Evolutionary conservation across 2,113 vertebrate genomes (phyloP).

Genomic region (Pseudopodoces humilis): DNA sequence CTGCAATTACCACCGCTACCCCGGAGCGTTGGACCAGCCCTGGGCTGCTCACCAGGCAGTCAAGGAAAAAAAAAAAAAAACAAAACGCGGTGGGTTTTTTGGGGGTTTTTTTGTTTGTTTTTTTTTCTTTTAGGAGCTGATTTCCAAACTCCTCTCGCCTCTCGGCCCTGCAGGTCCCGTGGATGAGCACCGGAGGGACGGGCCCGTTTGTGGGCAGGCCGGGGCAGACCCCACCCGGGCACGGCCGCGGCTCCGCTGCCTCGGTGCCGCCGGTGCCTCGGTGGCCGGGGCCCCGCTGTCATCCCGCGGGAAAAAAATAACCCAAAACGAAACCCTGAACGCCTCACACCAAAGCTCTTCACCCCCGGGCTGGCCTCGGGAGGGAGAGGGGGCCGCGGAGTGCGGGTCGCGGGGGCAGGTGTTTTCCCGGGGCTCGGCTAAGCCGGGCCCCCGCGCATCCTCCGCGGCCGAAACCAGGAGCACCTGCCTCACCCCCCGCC

Average conservation of each 20-base stretch:
- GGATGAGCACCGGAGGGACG: background rate
- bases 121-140: background rate
- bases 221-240: background rate
- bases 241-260: no score
- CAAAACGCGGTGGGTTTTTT: background rate
- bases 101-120: fast-evolving
- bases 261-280: background rate
- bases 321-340: background rate
- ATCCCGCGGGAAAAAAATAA: background rate
- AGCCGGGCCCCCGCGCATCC: background rate
- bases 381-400: background rate
- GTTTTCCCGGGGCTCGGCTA: background rate
- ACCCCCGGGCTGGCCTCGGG: background rate
- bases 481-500: background rate
- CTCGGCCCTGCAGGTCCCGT: background rate
- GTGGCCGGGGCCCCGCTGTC: background rate
- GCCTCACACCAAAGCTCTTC: background rate
- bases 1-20: background rate
- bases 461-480: background rate
- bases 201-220: background rate
- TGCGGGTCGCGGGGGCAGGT: background rate
- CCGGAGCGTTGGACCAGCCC: no score
- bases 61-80: background rate
- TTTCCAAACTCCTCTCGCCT: background rate
- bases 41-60: background rate